Percentiles rank a stretch among this genome's conserved stretches.
These are phyloP conservation scores for Orthosia incerta DNA, from an alignment of 2,888 invertebrate species.

Conservation along the genomic window DNA sequence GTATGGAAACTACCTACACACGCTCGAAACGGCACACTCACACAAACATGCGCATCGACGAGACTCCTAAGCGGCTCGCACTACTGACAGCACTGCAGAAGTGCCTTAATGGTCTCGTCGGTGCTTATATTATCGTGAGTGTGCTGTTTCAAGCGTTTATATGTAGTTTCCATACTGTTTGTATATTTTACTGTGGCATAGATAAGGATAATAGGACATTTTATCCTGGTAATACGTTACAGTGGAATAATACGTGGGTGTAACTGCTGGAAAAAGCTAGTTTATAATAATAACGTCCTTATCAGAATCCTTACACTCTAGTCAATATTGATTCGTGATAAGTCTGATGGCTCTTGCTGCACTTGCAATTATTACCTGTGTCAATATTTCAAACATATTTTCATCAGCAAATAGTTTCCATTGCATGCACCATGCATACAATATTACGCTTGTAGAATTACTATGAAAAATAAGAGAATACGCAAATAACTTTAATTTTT, in stretches of 20 bases:
- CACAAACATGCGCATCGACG: too few species aligned
- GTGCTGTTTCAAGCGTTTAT: too few species aligned
- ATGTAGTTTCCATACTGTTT: too few species aligned
- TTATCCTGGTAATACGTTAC: neutral
- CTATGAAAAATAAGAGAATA: neutral
- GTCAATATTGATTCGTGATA: slow-evolving; percentile 47
- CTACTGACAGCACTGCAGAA: too few species aligned
- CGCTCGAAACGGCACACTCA: too few species aligned
- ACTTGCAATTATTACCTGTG: slow-evolving; percentile 8
- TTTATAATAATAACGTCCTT: slow-evolving; percentile 6
- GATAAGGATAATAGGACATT: too few species aligned
- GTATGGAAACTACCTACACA: too few species aligned
- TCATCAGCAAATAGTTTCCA: slow-evolving; percentile 18
- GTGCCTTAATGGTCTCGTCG: too few species aligned
- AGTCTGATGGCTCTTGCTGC: slow-evolving; percentile 21
- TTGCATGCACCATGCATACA: neutral
- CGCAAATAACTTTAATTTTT: neutral
- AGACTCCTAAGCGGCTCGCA: too few species aligned
- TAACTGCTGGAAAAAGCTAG: too few species aligned
- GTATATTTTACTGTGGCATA: too few species aligned
- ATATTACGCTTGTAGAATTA: neutral
- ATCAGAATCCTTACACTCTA: slow-evolving; percentile 18
- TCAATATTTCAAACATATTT: slow-evolving; percentile 19
- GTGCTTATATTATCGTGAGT: too few species aligned
- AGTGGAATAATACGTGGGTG: neutral